phyloP scores from a whole-genome alignment of 2,113 vertebrate species.

The Austrofundulus limnaeus region DNA sequence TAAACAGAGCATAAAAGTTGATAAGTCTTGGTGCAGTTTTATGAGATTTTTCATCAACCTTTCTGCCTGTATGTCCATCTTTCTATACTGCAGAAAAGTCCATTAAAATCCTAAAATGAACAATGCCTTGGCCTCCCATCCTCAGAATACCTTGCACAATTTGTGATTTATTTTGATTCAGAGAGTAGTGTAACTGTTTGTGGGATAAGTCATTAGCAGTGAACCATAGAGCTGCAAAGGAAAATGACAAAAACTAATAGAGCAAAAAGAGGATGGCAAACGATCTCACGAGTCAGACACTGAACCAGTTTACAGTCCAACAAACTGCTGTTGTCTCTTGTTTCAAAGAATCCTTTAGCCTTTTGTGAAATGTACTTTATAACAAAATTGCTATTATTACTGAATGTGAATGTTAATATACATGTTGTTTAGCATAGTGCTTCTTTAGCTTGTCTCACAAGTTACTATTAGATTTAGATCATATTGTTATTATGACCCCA shows the following conservation, averaged over 20 bases:
- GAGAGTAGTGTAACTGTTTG: conserved; percentile 30
- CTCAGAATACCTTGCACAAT: conserved; percentile 17
- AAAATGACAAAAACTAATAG: conserved; percentile 63
- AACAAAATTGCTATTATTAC: not conserved
- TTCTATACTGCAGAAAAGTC: not conserved
- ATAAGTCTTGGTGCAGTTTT: too few relatives aligned
- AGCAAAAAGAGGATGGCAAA: conserved; percentile 66
- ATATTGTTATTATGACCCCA: not conserved
- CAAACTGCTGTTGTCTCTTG: not conserved
- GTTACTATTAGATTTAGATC: not conserved
- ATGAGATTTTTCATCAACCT: not conserved
- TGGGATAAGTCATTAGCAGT: conserved; percentile 53
- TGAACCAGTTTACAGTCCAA: conserved; percentile 28
- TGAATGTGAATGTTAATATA: not conserved
- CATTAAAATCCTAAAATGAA: not conserved
- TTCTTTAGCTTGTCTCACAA: not conserved
- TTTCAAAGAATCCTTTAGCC: not conserved
- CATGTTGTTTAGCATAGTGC: not conserved
- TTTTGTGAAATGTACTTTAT: conserved; percentile 3
- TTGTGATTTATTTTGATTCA: conserved; percentile 50
- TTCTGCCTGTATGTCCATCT: not conserved
- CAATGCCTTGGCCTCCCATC: not conserved
- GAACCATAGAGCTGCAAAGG: conserved; percentile 33
- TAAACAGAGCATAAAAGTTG: too few relatives aligned
- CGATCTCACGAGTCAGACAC: conserved; percentile 26